Evolutionary conservation across 2,113 vertebrate species (phyloP).

Genomic region (Rhinogobius similis): DNA sequence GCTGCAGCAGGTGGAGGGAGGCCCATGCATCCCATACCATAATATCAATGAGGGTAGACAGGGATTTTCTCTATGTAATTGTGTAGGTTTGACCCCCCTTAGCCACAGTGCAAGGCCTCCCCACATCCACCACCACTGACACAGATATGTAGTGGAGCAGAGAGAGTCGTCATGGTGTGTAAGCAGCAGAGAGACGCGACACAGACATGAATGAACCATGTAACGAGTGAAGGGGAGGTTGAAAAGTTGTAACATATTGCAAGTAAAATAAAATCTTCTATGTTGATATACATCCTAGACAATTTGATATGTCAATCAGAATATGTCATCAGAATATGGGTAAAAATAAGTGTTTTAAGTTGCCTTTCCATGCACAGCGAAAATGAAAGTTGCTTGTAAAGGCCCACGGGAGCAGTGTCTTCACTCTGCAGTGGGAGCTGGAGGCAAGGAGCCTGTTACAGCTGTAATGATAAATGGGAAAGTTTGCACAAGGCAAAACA

Average conservation of each 20-base stretch:
- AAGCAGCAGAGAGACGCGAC: conserved; percentile 52
- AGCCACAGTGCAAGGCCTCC: conserved; percentile 58
- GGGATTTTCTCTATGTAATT: conserved; percentile 25
- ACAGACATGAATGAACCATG: conserved; percentile 56
- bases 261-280: neutral
- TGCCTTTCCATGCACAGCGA: too few species aligned
- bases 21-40: conserved; percentile 25
- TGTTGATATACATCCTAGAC: too few species aligned
- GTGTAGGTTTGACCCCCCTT: conserved; percentile 37
- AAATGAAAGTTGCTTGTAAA: too few species aligned
- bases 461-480: too few species aligned
- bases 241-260: conserved; percentile 1
- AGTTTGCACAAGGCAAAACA: too few species aligned
- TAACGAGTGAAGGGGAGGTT: conserved; percentile 26
- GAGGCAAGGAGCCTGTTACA: too few species aligned
- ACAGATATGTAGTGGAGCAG: conserved; percentile 54
- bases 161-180: conserved; percentile 34
- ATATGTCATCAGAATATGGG: too few species aligned
- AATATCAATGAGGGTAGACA: conserved; percentile 5
- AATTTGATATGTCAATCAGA: too few species aligned
- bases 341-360: too few species aligned
- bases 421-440: too few species aligned
- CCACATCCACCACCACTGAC: conserved; percentile 38
- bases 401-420: too few species aligned
- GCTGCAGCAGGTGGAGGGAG: conserved; percentile 68